Evolutionary conservation across 2,113 vertebrate species (phyloP).

Genomic region (Alouatta palliata): DNA sequence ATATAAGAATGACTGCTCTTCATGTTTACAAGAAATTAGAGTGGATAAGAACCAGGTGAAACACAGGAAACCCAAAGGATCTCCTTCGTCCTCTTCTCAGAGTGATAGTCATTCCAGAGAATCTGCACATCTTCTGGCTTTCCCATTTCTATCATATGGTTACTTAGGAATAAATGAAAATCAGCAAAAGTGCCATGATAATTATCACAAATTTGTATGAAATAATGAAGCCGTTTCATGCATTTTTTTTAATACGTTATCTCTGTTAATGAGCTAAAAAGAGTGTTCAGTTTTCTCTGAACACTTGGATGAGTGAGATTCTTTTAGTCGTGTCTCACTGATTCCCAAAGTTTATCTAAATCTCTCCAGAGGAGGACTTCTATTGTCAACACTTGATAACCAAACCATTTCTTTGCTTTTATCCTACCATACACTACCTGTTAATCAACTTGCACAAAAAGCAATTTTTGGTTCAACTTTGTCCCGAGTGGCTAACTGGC

Average conservation of each 20-base stretch:
- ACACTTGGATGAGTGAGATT: neutral
- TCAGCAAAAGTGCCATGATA: neutral
- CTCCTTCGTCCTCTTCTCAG: neutral
- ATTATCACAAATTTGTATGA: neutral
- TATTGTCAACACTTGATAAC: neutral
- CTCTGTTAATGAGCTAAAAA: neutral
- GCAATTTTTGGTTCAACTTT: neutral
- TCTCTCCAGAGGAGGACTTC: neutral
- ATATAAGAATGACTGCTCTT: neutral
- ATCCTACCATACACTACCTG: neutral
- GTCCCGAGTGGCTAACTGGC: neutral
- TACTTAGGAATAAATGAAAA: neutral
- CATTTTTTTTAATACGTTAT: neutral
- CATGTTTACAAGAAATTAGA: neutral
- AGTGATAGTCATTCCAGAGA: neutral
- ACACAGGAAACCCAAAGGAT: neutral
- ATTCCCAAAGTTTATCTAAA: neutral
- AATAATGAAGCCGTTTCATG: neutral
- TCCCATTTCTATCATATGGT: neutral
- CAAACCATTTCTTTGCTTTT: neutral
- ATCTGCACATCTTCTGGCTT: neutral
- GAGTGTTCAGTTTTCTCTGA: neutral
- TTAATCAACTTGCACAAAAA: neutral
- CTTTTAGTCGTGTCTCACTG: neutral
- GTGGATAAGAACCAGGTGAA: neutral